Evolutionary conservation across 2,797 vertebrate genomes (phyloP).

Genomic region (Lithobates sylvaticus): DNA sequence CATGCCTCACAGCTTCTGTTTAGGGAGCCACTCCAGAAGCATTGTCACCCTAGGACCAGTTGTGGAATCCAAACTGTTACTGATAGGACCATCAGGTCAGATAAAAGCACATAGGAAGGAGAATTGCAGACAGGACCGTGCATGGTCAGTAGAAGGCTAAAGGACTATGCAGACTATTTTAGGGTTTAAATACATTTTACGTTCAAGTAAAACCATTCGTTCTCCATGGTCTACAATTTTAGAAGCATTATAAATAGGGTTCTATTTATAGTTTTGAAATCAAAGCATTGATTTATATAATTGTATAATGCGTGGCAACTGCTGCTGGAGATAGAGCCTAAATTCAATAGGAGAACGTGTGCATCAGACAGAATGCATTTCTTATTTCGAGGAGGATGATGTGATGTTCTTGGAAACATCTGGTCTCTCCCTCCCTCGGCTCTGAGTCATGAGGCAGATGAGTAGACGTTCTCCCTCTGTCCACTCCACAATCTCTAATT

Average conservation of each 20-base stretch:
- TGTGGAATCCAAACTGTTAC: not conserved
- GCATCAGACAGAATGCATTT: slow-evolving; percentile 7
- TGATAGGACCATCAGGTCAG: no score
- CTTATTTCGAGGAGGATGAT: slow-evolving; percentile 6
- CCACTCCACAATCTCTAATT: slow-evolving; percentile 34
- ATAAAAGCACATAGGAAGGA: not conserved
- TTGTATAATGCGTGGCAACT: not conserved
- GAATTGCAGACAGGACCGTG: not conserved
- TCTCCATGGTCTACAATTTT: not conserved
- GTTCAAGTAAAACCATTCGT: not conserved
- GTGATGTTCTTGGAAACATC: slow-evolving; percentile 26
- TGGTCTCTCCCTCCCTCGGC: slow-evolving; percentile 16
- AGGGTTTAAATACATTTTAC: not conserved
- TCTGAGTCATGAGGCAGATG: slow-evolving; percentile 52
- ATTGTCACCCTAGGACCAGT: no score
- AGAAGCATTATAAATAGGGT: not conserved
- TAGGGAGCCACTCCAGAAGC: no score
- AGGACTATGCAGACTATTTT: not conserved
- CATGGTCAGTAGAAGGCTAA: no score
- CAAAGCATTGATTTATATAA: not conserved
- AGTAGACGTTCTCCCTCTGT: slow-evolving; percentile 31
- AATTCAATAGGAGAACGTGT: not conserved
- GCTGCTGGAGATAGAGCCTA: not conserved
- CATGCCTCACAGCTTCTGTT: not conserved
- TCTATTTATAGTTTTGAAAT: not conserved